Evolutionary conservation across 1,140 invertebrate species (phyloP), one percentile per base, ranked within the genome.

Genomic region (Whitmania pigra): DNA sequence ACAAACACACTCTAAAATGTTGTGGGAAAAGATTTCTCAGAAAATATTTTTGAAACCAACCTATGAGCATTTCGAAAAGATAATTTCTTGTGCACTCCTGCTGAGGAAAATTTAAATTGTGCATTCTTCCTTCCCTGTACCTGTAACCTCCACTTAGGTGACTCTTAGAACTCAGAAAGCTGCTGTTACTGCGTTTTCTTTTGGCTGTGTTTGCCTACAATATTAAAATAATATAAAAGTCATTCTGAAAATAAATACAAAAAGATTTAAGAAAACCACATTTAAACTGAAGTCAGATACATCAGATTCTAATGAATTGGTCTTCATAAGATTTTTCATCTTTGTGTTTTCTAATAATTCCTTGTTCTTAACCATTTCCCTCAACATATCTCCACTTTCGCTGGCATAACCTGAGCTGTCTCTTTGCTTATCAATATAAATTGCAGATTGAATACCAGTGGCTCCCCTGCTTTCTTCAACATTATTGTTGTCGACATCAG

Each of bases 41-140:
- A 17, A 49, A 49, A 49, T 49, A 13, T 15, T 49, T 17, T 49
- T 11, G 29, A 22, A 20, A 63, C 77, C 77, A 75, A 78, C 78
- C 78, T 11, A 80, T 72, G 15, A 83, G 74, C 31, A 91, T 92
- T 85, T 97, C 92, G 82, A 93, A 97, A 9, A 97, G 81, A 81
- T 97, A 97, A 0, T 90, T 92, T 75, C 92, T 63, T 25, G 57
- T 25, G 29, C 57, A 63, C 20, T 63, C 57, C 57, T 63, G 57
- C 57, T 63, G 57, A 25, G 77, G 76, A 57, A 77, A 90, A 89
- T 88, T 88, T 0, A 91, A 91, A 70, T 88, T 89, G 29, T 94
- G 88, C 73, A 94, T 87, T 77, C 89, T 89, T 25, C 92, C 92
- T 13, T 89, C 90, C 72, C 91, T 90, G 78, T 94, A 94, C 5